Evolutionary conservation across 2,888 invertebrate species (phyloP).

Genomic region (Allophyes oxyacanthae): DNA sequence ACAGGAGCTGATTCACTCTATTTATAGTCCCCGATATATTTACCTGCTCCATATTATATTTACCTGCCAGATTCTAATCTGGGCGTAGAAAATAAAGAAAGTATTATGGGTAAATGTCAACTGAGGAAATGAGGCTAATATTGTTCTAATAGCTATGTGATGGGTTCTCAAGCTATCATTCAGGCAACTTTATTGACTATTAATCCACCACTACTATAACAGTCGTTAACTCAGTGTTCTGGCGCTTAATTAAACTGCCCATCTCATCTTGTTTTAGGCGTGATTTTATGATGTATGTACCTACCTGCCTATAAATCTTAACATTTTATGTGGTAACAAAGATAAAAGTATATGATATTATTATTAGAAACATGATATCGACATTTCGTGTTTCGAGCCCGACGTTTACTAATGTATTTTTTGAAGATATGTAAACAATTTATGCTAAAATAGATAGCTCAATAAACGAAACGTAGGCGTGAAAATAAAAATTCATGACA

Average conservation of each 20-base stretch:
- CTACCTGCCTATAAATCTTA: not conserved
- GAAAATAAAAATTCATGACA: not conserved
- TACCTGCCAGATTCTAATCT: slow-evolving; percentile 33
- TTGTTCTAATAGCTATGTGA: slow-evolving; percentile 5
- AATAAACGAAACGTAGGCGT: not conserved
- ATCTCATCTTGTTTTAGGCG: too few relatives aligned
- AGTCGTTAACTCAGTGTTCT: slow-evolving; percentile 1
- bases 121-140: slow-evolving; percentile 24
- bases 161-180: slow-evolving; percentile 6
- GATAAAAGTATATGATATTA: not conserved
- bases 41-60: slow-evolving; percentile 44
- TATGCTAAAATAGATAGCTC: slow-evolving; percentile 6
- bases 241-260: too few relatives aligned
- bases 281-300: too few relatives aligned
- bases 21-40: slow-evolving; percentile 52
- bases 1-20: slow-evolving; percentile 44
- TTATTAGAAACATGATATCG: not conserved
- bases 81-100: slow-evolving; percentile 25
- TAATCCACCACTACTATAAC: not conserved
- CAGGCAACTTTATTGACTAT: slow-evolving; percentile 1
- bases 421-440: slow-evolving; percentile 2
- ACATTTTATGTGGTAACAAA: not conserved
- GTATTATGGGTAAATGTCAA: slow-evolving; percentile 29
- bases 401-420: slow-evolving; percentile 5
- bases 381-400: slow-evolving; percentile 1